Base-by-base conservation (phyloP, 2,797 vertebrate genomes). In the Galago senegalensis region DNA sequence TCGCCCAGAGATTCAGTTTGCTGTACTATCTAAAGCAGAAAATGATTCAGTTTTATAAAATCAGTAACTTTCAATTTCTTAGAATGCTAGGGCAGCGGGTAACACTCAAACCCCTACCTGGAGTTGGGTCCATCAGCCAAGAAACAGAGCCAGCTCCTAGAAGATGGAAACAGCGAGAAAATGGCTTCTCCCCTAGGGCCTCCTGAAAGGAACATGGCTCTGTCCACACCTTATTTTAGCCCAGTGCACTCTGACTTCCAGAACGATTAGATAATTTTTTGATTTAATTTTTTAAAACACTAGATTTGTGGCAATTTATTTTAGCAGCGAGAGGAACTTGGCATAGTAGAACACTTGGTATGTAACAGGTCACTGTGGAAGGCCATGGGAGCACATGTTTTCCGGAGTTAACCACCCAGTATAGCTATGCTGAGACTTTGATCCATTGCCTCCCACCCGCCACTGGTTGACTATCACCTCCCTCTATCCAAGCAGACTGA, bases 1-100 rank as follows among this genome's bases (percentile, higher is more conserved):
- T 77, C 40, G 76, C 76, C 65, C 2, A 12, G 43, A 84, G 25
- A 89, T 12, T 67, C 70, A 76, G 18, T 10, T 37, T 49, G 53
- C 25, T 40, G 1, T 65, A 65, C 1, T 29, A 43, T 1, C 17
- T 83, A 94, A 69, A 49, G 37, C 49, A 93, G 75, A 80, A 76
- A 20, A 82, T 10, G 12, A 69, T 23, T 65, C 34, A 76, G 87
- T 43, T 29, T 58, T 83, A 53, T 27, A 87, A 87, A 93, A 95
- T 79, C 69, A 88, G 29, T 95, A 89, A 58, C 20, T 31, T 40
- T 58, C 61, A 65, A 14, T 83, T 79, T 72, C 21, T 89, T 91
- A 8, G n/a, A 34, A 80, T n/a, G 9, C 31, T 91, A 6, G 77
- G 56, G 37, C 56, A 88, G 43, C 63, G 69, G 49, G 12, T 49